Base-by-base conservation (phyloP, 2,113 vertebrate species). In the Scalopus aquaticus region DNA sequence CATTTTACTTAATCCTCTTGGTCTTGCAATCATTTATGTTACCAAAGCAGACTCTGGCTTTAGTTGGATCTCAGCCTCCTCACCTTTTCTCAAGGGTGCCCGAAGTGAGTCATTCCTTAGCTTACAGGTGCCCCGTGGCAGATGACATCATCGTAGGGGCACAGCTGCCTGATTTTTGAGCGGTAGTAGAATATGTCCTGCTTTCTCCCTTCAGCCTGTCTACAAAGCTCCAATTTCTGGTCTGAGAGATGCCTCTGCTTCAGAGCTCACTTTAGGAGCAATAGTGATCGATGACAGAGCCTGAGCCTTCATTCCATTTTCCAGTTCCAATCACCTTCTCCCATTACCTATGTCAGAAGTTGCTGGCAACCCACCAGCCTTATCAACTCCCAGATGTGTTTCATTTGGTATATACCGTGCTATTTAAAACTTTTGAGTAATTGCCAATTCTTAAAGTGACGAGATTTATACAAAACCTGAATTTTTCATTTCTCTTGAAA, bases 391-490 rank as follows among this genome's bases (percentile, higher is more conserved):
- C 81, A 88, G 37, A 90, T 85, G 76, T 89, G 62, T 87, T 88
- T 46, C 42, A 0, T 78, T 94, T 91, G 90, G 90, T 65, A 37
- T 51, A 32, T 30, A 26, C 0, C 6, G 26, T 37, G 15, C 78
- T 90, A 26, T 46, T 54, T 79, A 81, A 79, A 24, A 64, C 11
- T n/a, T 51, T 79, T 90, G 81, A 91, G 56, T 44, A 80, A 65
- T 79, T 70, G 70, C 85, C 85, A 84, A 60, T n/a, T 69, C 20
- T 89, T 88, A 85, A 86, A 87, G 87, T 82, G 72, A 95, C 84
- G 82, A 91, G 26, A 78, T 89, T 93, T 89, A 77, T 94, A 72
- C 35, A 58, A 95, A 96, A 95, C 69, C 76, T 60, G 22, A 79
- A 60, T 0, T 91, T 88, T 78, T 89, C 78, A 81, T 86, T 90